A percentile compares a stretch with the other conserved stretches of the same genome.
phyloP scores from a whole-genome alignment of 2,797 vertebrate genomes.

The Sebastes variabilis region DNA sequence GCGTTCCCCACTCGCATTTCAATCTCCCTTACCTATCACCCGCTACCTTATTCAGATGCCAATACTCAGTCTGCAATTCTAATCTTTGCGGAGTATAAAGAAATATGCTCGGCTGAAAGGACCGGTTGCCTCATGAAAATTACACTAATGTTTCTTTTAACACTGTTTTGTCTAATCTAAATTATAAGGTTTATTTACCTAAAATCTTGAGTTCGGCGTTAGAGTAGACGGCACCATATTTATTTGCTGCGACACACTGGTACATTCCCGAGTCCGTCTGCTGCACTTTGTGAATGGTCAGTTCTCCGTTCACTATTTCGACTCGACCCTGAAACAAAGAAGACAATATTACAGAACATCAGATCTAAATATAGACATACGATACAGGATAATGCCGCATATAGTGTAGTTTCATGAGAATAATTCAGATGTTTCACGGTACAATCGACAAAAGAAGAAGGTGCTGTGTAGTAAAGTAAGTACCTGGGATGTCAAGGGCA shows the following conservation, averaged over 20 bases:
- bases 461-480: background rate
- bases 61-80: slow-evolving; percentile 27
- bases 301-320: slow-evolving; percentile 89
- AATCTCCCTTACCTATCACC: slow-evolving; percentile 58
- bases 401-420: background rate
- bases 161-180: background rate
- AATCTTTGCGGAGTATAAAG: slow-evolving; percentile 14
- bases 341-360: background rate
- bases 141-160: background rate
- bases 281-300: slow-evolving; percentile 89
- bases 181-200: slow-evolving; percentile 70
- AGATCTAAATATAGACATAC: background rate
- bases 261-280: slow-evolving; percentile 95
- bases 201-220: slow-evolving; percentile 92
- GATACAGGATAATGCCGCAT: background rate
- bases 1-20: slow-evolving; percentile 57
- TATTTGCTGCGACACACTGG: slow-evolving; percentile 95
- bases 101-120: slow-evolving; percentile 2
- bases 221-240: slow-evolving; percentile 90
- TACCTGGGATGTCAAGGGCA: slow-evolving; percentile 84
- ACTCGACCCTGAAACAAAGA: slow-evolving; percentile 85
- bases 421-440: slow-evolving; percentile 36
- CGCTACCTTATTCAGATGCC: slow-evolving; percentile 45
- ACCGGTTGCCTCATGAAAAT: slow-evolving; percentile 19
- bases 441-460: slow-evolving; percentile 25